Conservation (phyloP, 2,797 vertebrate genomes). For the Epinephelus awoara region DNA sequence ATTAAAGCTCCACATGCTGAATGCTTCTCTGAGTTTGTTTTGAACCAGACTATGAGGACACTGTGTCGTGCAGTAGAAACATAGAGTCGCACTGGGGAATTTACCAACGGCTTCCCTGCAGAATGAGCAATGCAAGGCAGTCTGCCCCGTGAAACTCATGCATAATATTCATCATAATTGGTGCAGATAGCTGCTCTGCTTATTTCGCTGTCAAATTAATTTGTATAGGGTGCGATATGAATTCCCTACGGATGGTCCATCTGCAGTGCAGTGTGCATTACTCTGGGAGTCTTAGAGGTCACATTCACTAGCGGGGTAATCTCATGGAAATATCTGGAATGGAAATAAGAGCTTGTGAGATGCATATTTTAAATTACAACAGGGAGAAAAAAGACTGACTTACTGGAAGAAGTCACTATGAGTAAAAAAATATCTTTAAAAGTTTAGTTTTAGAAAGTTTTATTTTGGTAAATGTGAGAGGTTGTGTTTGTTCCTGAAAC, state of each 20-base stretch:
- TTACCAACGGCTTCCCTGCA: conserved; percentile 23
- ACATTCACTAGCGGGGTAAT: conserved; percentile 25
- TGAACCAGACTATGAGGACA: conserved; percentile 10
- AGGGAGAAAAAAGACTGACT: neutral
- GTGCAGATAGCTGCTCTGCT: conserved; percentile 60
- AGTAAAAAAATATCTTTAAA: neutral
- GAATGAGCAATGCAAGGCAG: conserved; percentile 44
- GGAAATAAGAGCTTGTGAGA: conserved; percentile 2
- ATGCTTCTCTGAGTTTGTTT: conserved; percentile 10
- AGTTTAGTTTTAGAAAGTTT: neutral
- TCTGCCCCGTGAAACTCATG: conserved; percentile 52
- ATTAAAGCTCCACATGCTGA: neutral
- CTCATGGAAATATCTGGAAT: conserved; percentile 30
- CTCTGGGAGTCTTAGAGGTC: conserved; percentile 36
- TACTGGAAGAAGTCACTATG: neutral
- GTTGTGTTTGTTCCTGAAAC: neutral
- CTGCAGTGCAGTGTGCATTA: conserved; percentile 52
- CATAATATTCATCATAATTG: conserved; percentile 71
- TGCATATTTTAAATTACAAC: conserved; percentile 12
- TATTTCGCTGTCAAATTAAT: conserved; percentile 71
- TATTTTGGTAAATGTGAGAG: neutral
- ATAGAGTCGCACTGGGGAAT: conserved; percentile 5
- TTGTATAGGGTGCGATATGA: conserved; percentile 60
- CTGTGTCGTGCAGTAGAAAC: conserved; percentile 2
- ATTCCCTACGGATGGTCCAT: conserved; percentile 59